Base-by-base conservation (phyloP, 2,797 vertebrate species). In the Psittacula echo region DNA sequence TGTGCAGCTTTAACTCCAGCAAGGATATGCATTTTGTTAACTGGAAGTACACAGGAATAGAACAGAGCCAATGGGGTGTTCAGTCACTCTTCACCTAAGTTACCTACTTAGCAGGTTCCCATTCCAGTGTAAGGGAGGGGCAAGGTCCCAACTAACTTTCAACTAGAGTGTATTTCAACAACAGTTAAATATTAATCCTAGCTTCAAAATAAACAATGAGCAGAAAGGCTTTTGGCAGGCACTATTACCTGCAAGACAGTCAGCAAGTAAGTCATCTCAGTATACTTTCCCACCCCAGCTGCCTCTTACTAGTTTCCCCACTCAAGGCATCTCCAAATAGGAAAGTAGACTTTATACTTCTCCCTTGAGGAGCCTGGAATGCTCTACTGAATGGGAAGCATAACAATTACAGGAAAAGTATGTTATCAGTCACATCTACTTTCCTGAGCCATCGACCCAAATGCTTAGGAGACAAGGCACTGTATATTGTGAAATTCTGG, bases 161-260 rank as follows among this genome's bases (percentile, higher is more conserved):
- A 82, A 85, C 41, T 18, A 45, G 11, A 13, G 30, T 66, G 1
- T 30, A 71, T 50, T 74, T 86, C 48, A 89, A 14, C 13, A 0
- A 76, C 18, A 89, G 50, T 96, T 85, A 90, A 90, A 68, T 58
- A 96, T 77, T 93, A 95, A 95, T 68, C 62, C 23, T 54, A 48
- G 16, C 19, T 66, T 75, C 70, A 85, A 83, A 74, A 88, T 29
- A 81, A 94, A 48, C 42, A 30, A 9, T 21, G 3, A 71, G 58
- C 54, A 89, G 54, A 62, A 44, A 75, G 12, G 29, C 37, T 89
- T 85, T 27, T 45, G 32, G 70, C 64, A 90, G 19, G 32, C 6
- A 30, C 7, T 64, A 4, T 37, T 83, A 44, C 6, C 60, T 13
- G 20, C 11, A 68, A 60, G 30, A 72, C n/a, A 26, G 41, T 18